Evolutionary conservation across 2,113 vertebrate species (phyloP).

Genomic region (Boleophthalmus pectinirostris): DNA sequence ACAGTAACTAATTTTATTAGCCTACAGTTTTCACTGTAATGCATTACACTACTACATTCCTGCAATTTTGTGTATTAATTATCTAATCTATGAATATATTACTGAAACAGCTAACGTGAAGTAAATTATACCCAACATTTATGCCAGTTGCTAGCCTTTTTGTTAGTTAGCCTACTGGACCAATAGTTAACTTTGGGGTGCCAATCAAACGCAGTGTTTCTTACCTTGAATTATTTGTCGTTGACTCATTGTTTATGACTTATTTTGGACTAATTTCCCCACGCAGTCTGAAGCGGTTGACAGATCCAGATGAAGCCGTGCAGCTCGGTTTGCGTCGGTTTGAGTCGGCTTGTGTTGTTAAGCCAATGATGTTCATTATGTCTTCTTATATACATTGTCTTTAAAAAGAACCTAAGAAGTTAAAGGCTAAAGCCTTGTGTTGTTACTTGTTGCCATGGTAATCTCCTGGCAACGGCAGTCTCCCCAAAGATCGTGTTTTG

Average conservation of each 20-base stretch:
- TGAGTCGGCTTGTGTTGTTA: slow-evolving; percentile 12
- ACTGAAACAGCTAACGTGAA: too few species aligned
- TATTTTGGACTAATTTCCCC: neutral
- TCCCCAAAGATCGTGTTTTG: slow-evolving; percentile 45
- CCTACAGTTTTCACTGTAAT: too few species aligned
- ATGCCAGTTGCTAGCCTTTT: neutral
- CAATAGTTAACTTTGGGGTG: neutral
- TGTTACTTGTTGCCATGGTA: slow-evolving; percentile 75
- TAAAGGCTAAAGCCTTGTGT: too few species aligned
- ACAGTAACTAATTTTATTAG: too few species aligned
- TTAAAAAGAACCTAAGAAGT: too few species aligned
- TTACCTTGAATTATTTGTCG: slow-evolving; percentile 85
- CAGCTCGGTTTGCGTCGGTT: slow-evolving; percentile 35
- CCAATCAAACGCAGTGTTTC: neutral
- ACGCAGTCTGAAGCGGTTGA: neutral
- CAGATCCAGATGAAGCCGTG: neutral
- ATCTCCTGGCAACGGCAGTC: slow-evolving; percentile 71
- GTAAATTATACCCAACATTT: too few species aligned
- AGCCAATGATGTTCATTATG: too few species aligned
- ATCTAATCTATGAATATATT: too few species aligned
- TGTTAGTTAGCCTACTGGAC: neutral
- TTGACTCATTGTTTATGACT: slow-evolving; percentile 77
- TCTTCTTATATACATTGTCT: too few species aligned
- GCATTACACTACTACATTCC: too few species aligned
- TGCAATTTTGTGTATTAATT: too few species aligned